Evolutionary conservation across 2,113 vertebrate species (phyloP).

Genomic region (Panthera uncia): DNA sequence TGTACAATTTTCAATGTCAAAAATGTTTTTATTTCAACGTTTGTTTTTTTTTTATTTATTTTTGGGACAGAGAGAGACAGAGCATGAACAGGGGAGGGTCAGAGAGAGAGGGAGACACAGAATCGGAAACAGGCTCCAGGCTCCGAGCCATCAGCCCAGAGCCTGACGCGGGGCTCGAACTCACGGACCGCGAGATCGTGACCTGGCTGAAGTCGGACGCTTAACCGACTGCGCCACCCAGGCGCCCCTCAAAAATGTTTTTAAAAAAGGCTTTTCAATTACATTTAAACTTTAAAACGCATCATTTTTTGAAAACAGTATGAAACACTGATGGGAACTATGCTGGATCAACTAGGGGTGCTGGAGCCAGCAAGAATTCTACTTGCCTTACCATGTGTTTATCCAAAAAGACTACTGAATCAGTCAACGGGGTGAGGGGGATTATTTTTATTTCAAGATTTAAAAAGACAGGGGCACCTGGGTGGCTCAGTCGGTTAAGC

Average conservation of each 20-base stretch:
- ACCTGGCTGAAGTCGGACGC: too few relatives aligned
- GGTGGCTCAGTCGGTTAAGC: too few relatives aligned
- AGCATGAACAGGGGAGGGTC: too few relatives aligned
- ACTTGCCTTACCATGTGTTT: background rate
- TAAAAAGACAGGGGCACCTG: background rate
- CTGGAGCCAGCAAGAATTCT: constrained; percentile 10
- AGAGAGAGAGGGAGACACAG: too few relatives aligned
- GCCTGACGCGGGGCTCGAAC: too few relatives aligned
- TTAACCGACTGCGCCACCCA: too few relatives aligned
- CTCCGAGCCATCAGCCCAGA: too few relatives aligned
- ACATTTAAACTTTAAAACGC: constrained; percentile 60
- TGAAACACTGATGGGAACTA: constrained; percentile 24
- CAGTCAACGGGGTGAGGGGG: background rate
- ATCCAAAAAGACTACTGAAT: background rate
- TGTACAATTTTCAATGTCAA: constrained; percentile 71
- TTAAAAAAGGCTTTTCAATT: constrained; percentile 60
- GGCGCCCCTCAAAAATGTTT: constrained; percentile 55
- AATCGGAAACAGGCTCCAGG: too few relatives aligned
- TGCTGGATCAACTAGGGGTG: background rate
- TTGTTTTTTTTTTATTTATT: too few relatives aligned
- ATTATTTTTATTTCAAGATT: background rate
- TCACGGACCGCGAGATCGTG: too few relatives aligned
- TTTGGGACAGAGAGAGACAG: too few relatives aligned
- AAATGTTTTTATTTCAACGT: constrained; percentile 58
- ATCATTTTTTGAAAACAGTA: constrained; percentile 54